Percentiles rank a stretch among this genome's conserved stretches.
These are phyloP conservation scores for Pipistrellus pygmaeus DNA, from an alignment of 2,797 vertebrate genomes.

Conservation along the genomic window DNA sequence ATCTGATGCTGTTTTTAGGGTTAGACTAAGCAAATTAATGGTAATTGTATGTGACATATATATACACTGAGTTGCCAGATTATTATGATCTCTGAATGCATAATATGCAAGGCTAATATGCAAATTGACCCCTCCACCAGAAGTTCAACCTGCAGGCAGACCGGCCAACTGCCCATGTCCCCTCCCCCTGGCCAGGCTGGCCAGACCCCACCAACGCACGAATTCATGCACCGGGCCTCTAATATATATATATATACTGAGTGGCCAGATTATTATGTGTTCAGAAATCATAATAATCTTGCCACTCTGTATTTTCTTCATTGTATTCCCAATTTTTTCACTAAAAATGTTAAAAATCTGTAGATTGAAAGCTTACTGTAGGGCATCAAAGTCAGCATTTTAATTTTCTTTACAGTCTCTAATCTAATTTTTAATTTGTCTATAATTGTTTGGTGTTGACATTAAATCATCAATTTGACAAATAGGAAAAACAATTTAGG, in stretches of 20 bases:
- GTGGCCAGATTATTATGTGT: no score
- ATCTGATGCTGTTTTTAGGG: neutral
- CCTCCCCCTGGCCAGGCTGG: no score
- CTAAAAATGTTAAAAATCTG: conserved; percentile 35
- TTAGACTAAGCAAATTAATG: neutral
- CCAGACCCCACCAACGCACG: no score
- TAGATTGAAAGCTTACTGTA: conserved; percentile 13
- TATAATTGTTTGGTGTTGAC: conserved; percentile 4
- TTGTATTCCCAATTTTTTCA: conserved; percentile 44
- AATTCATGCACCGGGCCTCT: no score
- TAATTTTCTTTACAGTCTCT: conserved; percentile 30
- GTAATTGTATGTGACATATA: neutral
- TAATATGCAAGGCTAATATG: no score
- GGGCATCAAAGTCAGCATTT: neutral
- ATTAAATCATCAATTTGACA: conserved; percentile 11
- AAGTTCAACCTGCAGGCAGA: no score
- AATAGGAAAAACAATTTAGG: neutral
- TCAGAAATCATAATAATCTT: no score
- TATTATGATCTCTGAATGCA: no score
- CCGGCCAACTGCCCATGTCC: no score
- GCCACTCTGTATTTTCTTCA: neutral
- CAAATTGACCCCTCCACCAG: no score
- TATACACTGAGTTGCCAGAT: neutral
- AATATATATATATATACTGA: no score
- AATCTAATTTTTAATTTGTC: conserved; percentile 6